phyloP scores from a whole-genome alignment of 2,888 invertebrate species.

The Merodon equestris region DNA sequence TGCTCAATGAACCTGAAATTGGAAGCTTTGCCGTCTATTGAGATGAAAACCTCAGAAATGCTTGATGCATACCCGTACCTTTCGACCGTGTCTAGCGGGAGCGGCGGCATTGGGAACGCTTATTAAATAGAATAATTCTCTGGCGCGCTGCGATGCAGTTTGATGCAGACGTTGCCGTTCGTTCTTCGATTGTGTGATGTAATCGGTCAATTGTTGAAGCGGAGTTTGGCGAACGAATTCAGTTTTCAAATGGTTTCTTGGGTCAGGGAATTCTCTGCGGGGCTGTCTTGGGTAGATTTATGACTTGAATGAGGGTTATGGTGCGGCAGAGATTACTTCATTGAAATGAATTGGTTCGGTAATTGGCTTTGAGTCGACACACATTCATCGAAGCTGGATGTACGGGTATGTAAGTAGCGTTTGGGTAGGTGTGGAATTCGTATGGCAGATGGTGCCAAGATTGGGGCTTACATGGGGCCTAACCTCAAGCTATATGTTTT shows the following conservation, averaged over 20 bases:
- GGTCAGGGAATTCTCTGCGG: conserved; percentile 64
- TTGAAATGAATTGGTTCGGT: conserved; percentile 52
- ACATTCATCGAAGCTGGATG: background rate
- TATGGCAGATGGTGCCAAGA: no score
- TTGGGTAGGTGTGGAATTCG: no score
- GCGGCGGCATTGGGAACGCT: conserved; percentile 42
- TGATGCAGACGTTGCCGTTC: conserved; percentile 44
- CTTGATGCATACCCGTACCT: background rate
- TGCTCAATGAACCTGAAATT: conserved; percentile 64
- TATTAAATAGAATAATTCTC: conserved; percentile 63
- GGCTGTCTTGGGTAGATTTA: conserved; percentile 52
- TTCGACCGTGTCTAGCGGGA: no score
- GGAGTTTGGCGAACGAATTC: conserved; percentile 3
- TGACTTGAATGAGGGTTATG: conserved; percentile 50
- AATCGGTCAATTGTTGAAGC: conserved; percentile 64
- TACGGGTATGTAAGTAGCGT: no score
- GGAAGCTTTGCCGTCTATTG: conserved; percentile 43
- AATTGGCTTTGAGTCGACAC: conserved; percentile 32
- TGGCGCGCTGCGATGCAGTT: conserved; percentile 35
- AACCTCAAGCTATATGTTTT: no score
- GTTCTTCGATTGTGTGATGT: conserved; percentile 49
- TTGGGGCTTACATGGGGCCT: no score
- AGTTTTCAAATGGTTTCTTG: conserved; percentile 26
- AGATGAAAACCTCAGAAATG: conserved; percentile 44
- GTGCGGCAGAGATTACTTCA: conserved; percentile 52